Conservation (phyloP, 2,797 vertebrate species). For the Melanogrammus aeglefinus region DNA sequence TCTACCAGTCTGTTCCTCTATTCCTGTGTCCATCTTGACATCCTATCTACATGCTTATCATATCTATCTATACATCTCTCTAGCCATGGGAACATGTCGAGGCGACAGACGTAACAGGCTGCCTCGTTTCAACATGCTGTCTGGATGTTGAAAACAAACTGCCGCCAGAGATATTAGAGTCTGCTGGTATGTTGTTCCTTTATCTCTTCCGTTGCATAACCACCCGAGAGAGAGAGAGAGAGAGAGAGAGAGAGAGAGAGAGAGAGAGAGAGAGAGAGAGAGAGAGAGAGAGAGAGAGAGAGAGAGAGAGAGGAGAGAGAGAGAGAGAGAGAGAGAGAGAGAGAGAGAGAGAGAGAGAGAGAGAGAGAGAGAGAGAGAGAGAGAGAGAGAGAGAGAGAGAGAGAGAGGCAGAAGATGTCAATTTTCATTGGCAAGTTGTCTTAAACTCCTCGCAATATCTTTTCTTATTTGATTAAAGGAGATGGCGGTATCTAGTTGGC, state of each 20-base stretch:
- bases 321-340: slow-evolving; percentile 9
- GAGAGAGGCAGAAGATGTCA: background rate
- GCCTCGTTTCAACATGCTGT: slow-evolving; percentile 15
- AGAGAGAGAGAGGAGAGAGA: slow-evolving; percentile 17
- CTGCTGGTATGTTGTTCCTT: background rate
- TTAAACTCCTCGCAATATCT: background rate
- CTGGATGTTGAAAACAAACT: slow-evolving; percentile 27
- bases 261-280: slow-evolving; percentile 7
- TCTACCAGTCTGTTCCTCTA: no score
- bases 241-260: slow-evolving; percentile 16
- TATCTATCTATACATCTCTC: background rate
- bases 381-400: slow-evolving; percentile 8
- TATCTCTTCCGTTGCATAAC: slow-evolving; percentile 30
- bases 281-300: slow-evolving; percentile 4
- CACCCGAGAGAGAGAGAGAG: slow-evolving; percentile 15
- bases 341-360: slow-evolving; percentile 13
- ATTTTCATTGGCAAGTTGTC: background rate
- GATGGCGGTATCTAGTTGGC: background rate
- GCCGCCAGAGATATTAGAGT: slow-evolving; percentile 10
- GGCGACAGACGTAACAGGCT: background rate
- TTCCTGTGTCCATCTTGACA: no score
- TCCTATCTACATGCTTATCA: background rate
- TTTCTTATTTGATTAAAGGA: slow-evolving; percentile 1
- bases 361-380: slow-evolving; percentile 15
- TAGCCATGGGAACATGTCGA: background rate